Percentiles rank a stretch among this genome's conserved stretches.
Conservation (phyloP, 2,888 invertebrate genomes). For the Chironomus tentans region DNA sequence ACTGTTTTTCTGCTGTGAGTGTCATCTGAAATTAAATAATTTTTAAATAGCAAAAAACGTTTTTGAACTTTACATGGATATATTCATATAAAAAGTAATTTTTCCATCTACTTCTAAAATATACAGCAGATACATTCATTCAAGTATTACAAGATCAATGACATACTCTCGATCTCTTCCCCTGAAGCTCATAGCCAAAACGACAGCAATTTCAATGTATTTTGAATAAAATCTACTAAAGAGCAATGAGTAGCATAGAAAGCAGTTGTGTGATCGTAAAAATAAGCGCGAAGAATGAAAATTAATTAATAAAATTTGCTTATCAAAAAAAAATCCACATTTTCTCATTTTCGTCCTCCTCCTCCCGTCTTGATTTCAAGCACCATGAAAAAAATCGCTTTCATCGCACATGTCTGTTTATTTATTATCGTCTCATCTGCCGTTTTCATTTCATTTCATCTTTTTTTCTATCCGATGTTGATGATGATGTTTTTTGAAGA, state of each 20-base stretch:
- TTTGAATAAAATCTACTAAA: neutral
- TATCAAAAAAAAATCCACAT: neutral
- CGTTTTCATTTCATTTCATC: neutral
- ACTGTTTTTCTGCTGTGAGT: too few relatives aligned
- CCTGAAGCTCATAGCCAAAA: too few relatives aligned
- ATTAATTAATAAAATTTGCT: constrained; percentile 15
- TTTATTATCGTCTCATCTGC: constrained; percentile 10
- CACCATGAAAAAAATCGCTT: neutral
- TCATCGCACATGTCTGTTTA: constrained; percentile 3
- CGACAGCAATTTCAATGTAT: too few relatives aligned
- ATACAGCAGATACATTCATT: too few relatives aligned
- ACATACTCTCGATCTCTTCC: too few relatives aligned
- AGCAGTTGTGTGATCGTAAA: constrained; percentile 14
- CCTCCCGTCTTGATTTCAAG: neutral
- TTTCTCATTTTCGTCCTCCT: neutral
- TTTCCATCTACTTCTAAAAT: too few relatives aligned
- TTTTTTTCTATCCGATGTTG: neutral
- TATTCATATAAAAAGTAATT: too few relatives aligned
- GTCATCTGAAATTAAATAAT: too few relatives aligned
- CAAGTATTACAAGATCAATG: too few relatives aligned
- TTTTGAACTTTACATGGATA: too few relatives aligned
- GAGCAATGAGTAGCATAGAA: neutral
- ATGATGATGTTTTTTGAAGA: neutral
- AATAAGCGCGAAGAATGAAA: neutral
- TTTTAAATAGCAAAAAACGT: too few relatives aligned